A percentile compares a stretch with the other conserved stretches of the same genome.
These are phyloP conservation scores for Smutsia temminckii DNA, from an alignment of 2,797 vertebrate genomes.

Conservation along the genomic window DNA sequence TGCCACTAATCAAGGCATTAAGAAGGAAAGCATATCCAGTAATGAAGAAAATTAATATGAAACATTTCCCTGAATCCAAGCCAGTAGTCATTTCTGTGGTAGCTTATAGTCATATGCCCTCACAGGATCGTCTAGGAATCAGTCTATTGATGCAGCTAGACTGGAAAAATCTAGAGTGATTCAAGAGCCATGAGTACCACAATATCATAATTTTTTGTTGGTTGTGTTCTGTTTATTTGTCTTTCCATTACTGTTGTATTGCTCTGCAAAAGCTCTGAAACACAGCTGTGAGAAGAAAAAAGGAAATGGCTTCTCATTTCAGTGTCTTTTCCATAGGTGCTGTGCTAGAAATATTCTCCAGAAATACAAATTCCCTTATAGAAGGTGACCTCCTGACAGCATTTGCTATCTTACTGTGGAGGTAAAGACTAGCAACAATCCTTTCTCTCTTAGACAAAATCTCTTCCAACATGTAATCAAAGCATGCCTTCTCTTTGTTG, in stretches of 20 bases:
- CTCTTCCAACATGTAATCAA: neutral
- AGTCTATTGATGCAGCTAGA: slow-evolving; percentile 63
- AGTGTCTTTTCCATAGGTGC: neutral
- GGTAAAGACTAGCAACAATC: neutral
- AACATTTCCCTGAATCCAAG: slow-evolving; percentile 82
- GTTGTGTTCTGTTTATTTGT: neutral
- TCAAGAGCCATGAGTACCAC: neutral
- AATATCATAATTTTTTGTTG: neutral
- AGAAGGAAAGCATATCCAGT: slow-evolving; percentile 72
- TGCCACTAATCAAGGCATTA: slow-evolving; percentile 52
- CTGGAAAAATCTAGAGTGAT: slow-evolving; percentile 10
- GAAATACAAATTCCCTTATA: neutral
- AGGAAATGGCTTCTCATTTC: neutral
- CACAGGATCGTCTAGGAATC: slow-evolving; percentile 43
- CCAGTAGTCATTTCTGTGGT: slow-evolving; percentile 79
- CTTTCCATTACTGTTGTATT: neutral
- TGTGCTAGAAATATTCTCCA: neutral
- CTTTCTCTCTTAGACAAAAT: neutral
- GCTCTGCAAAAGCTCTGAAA: neutral
- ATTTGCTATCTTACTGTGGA: neutral
- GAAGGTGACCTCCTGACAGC: neutral
- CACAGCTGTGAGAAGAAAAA: neutral
- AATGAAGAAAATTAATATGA: slow-evolving; percentile 16
- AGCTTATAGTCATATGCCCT: slow-evolving; percentile 72
- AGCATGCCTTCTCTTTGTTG: neutral